A percentile compares a stretch with the other conserved stretches of the same genome.
Conservation (phyloP, 1,140 invertebrate genomes). For the Ceratosolen fusciceps region DNA sequence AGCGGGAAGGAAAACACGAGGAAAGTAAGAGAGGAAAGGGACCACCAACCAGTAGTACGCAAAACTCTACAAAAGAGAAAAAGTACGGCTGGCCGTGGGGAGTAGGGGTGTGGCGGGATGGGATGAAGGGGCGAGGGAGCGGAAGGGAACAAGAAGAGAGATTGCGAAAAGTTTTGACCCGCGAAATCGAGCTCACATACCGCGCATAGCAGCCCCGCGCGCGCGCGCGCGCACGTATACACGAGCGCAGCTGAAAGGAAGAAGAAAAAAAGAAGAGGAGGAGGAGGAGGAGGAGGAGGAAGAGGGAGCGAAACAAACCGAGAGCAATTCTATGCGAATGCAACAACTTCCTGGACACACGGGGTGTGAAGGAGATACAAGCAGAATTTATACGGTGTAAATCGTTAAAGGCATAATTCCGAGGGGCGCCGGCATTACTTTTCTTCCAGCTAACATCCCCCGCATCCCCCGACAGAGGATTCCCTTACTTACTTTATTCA, state of each 20-base stretch:
- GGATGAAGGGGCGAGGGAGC: neutral
- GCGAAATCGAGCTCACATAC: conserved; percentile 41
- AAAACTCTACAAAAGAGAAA: neutral
- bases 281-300: neutral
- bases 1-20: neutral
- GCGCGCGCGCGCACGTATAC: neutral
- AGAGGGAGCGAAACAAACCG: neutral
- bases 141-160: conserved; percentile 16
- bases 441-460: too few relatives aligned
- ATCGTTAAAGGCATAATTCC: conserved; percentile 37
- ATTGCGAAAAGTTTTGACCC: conserved; percentile 44
- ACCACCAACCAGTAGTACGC: neutral
- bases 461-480: too few relatives aligned
- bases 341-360: conserved; percentile 39
- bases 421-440: neutral
- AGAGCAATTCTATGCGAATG: conserved; percentile 3
- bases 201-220: neutral
- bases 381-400: conserved; percentile 36
- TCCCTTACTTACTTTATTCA: too few relatives aligned
- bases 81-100: neutral
- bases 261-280: neutral
- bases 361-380: conserved; percentile 22
- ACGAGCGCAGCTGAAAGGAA: neutral
- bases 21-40: neutral
- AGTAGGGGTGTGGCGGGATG: neutral